Evolutionary conservation across 2,888 invertebrate species (phyloP), one percentile per base, ranked within the genome.

Genomic region (Rotaria magnacalcarata): DNA sequence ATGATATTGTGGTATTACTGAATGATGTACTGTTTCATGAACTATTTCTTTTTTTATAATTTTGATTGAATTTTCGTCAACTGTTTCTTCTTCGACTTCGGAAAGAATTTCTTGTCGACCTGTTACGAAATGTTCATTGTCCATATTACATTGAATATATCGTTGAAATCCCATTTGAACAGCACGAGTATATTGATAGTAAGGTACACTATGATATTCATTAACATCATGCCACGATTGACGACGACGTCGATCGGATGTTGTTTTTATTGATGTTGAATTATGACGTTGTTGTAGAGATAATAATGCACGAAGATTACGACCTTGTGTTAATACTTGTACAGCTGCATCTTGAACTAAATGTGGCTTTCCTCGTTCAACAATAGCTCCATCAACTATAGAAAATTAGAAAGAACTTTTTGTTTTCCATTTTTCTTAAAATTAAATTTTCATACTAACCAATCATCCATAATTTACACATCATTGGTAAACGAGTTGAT

Each of bases 381-480:
- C 80, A 47, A 80, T 11, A 24, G 80, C 80, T n/a, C 80, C 80
- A 47, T 80, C 80, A 24, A 80, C 80, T 80, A 80, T 52, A 14
- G 11, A 52, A 24, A 60, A 60, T 4, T 8, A 11, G 27, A 27
- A 5, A 60, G 14, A 27, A 0, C 2, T 16, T 27, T 60, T 60
- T 10, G 10, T 60, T 14, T 11, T 34, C 10, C 27, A 50, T 52
- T 14, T 11, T 52, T 52, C 52, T 52, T 52, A 21, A 21, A 54
- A 54, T 7, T 4, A 54, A 54, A 21, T 3, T 19, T 54, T 19
- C 0, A 5, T n/a, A 80, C 7, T 47, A 47, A 80, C 80, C 80
- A 14, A 80, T 80, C 43, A 80, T 80, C 80, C 80, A 80, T 80
- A 80, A 47, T 80, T 80, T 80, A 47, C 80, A 80, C 80, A 80